These are phyloP conservation scores for Harpagoxenus sublaevis DNA, from an alignment of 2,888 invertebrate genomes.

Conservation along the genomic window DNA sequence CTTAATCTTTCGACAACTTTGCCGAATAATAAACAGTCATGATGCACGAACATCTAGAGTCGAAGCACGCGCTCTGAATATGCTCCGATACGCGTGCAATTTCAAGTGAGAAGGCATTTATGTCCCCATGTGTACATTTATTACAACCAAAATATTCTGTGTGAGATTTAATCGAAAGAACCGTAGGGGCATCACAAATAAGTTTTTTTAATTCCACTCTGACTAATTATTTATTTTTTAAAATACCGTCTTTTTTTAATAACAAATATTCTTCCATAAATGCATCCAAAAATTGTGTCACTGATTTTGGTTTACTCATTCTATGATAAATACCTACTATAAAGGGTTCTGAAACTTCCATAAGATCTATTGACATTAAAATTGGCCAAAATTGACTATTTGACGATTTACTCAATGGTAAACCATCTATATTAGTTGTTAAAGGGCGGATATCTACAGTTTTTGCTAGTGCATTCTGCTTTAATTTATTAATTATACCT, in stretches of 20 bases:
- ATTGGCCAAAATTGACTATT: conserved; percentile 13
- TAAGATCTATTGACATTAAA: conserved; percentile 2
- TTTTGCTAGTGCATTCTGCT: not conserved
- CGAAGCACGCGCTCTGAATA: too few relatives aligned
- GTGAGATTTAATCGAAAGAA: too few relatives aligned
- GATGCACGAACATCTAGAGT: too few relatives aligned
- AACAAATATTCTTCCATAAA: conserved; percentile 10
- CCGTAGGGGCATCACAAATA: conserved; percentile 6
- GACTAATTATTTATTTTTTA: not conserved
- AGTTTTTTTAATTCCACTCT: not conserved
- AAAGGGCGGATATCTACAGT: not conserved
- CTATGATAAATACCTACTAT: conserved; percentile 6
- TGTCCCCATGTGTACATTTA: too few relatives aligned
- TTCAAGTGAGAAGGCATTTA: too few relatives aligned
- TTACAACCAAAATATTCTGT: too few relatives aligned
- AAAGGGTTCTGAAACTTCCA: not conserved
- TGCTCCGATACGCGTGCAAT: too few relatives aligned
- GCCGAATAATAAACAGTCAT: too few relatives aligned
- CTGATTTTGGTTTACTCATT: not conserved
- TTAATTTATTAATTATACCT: not conserved
- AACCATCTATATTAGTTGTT: conserved; percentile 18
- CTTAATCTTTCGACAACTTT: too few relatives aligned
- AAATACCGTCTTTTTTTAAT: conserved; percentile 3
- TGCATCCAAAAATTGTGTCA: not conserved
- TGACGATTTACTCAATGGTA: conserved; percentile 11